Base-by-base conservation (phyloP, 1,140 invertebrate species). In the Sycobia sp. region DNA sequence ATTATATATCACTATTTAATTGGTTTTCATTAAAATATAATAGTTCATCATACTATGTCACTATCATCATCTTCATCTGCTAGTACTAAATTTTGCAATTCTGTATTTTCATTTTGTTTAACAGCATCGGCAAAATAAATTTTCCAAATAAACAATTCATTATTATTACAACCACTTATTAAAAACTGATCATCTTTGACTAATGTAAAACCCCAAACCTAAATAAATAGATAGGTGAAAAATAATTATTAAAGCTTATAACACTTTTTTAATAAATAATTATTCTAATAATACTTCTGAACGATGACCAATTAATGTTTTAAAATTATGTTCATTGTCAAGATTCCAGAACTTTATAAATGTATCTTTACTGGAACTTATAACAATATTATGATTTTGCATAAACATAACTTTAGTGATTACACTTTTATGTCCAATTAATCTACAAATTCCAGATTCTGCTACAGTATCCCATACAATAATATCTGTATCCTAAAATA, bases 291-390 rank as follows among this genome's bases (percentile, higher is more conserved):
- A 73, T 78, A 89, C 89, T 81, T 93, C 90, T 63, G 89, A 87
- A 74, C 87, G 84, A 81, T 93, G 90, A 55, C 89, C 90, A 44
- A 89, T 86, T 18, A 99, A 81, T 9, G 97, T 99, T 77, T 94
- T 92, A 71, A 99, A 99, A 79, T 97, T 98, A 74, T 96, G 93
- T 71, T 96, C 91, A 22, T 92, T 97, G 65, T 93, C 89, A 55
- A 99, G 80, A 83, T 99, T 94, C 97, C 97, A 99, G 76, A 99
- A 96, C 76, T 99, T 99, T 0, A 99, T 86, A 77, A 93, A 93
- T 14, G 91, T 91, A 78, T 99, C 97, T 79, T 95, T 97, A 2
- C 95, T 97, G 53, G 90, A 88, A 67, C 95, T 93, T 10, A 99
- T 84, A 14, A 98, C 74, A 68, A 95, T 87, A 71, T 95, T 89